Evolutionary conservation across 2,888 invertebrate genomes (phyloP), one percentile per base, ranked within the genome.

Genomic region (Agrochola lychnidis): DNA sequence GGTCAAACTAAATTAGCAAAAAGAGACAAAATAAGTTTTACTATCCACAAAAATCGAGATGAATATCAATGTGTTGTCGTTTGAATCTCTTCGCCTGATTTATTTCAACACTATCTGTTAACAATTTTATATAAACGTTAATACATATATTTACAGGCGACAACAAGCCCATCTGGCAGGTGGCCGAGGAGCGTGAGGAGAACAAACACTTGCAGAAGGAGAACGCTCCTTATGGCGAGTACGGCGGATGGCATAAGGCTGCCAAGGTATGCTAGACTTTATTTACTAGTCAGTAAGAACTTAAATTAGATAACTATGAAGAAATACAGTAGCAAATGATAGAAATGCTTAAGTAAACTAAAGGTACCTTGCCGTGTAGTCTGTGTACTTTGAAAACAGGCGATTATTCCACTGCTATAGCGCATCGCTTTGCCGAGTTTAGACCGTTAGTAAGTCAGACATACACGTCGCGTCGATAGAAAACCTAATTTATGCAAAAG

Each of bases 141-240:
- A 19, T n/a, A 12, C 19, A 1, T 61, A 61, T 82, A 66, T 79
- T 81, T 68, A 61, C 96, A 98, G 98, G 98, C 78, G 98, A 99
- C 95, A 99, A 99, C 97, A 99, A 99, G 95, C 99, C 99, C 16
- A 99, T 99, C 93, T 99, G 99, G 99, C 98, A 99, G 97, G 99
- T 99, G 91, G 99, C 99, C 0, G 99, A 99, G 95, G 99, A 99
- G 92, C 97, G 99, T 7, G 99, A 99, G 94, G 99, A 99, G 94
- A 99, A 99, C 95, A 99, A 99, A 95, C 98, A 97, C 89, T 97
- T 98, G 91, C 98, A 98, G 95, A 98, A 98, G 91, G 99, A 98
- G 92, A 98, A 98, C 92, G 98, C 98, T 40, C 99, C 99, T 0
- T 99, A 99, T 89, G 99, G 99, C 9, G 98, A 98, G 91, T 99